These are phyloP conservation scores for Ptilorrhoa leucosticta DNA, from an alignment of 2,113 vertebrate genomes.

Conservation along the genomic window DNA sequence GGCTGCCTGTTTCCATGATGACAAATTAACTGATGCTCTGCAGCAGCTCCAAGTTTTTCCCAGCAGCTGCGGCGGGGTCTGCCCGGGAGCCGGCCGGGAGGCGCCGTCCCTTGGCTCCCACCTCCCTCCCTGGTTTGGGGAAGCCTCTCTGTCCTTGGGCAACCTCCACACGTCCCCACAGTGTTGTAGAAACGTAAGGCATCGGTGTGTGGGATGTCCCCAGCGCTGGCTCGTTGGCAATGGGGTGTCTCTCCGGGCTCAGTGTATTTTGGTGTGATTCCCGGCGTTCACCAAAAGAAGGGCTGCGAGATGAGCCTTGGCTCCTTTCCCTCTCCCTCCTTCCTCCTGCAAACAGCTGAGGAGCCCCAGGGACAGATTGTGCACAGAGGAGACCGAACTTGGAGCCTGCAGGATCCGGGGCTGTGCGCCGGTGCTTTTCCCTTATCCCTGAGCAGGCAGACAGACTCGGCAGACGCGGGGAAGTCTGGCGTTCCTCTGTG, in stretches of 20 bases:
- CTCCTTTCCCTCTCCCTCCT: background rate
- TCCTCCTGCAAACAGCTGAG: constrained; percentile 10
- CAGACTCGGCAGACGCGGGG: constrained; percentile 5
- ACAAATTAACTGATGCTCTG: background rate
- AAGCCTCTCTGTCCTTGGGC: background rate
- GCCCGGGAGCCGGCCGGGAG: background rate
- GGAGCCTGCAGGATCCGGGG: background rate
- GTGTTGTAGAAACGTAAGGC: rapidly evolving
- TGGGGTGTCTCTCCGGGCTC: rapidly evolving
- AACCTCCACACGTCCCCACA: rapidly evolving
- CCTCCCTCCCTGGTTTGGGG: background rate
- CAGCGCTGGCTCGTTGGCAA: rapidly evolving
- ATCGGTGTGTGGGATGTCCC: rapidly evolving
- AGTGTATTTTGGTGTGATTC: rapidly evolving
- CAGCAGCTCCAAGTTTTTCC: background rate
- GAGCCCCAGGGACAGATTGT: constrained; percentile 1
- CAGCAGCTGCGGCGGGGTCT: background rate
- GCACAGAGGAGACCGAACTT: background rate
- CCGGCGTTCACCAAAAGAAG: background rate
- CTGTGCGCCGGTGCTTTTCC: background rate
- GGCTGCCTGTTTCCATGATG: constrained; percentile 5
- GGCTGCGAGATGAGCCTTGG: background rate
- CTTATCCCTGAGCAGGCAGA: background rate
- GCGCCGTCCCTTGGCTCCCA: background rate
- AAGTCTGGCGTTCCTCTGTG: constrained; percentile 34